phyloP scores from a whole-genome alignment of 2,113 vertebrate genomes.

The Petroica traversi region DNA sequence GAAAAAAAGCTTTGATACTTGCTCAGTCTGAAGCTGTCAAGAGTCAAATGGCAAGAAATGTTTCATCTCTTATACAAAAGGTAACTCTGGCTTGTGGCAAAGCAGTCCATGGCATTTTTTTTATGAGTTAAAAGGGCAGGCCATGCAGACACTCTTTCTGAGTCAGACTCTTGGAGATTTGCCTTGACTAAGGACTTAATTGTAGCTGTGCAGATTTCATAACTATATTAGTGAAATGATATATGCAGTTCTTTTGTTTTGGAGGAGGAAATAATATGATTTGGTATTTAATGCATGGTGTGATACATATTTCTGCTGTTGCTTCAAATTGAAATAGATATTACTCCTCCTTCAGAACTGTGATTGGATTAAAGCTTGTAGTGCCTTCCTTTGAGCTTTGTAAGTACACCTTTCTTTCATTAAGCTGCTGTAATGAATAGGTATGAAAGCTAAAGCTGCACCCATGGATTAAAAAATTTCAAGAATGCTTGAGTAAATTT shows the following conservation, averaged over 20 bases:
- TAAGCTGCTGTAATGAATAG: slow-evolving; percentile 2
- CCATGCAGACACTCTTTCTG: neutral
- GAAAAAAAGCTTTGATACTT: neutral
- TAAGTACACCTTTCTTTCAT: neutral
- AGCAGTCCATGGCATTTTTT: neutral
- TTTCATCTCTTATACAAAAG: neutral
- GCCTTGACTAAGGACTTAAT: neutral
- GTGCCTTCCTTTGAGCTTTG: neutral
- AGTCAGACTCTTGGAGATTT: neutral
- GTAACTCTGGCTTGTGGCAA: neutral
- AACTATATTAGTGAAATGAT: neutral
- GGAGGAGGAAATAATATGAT: neutral
- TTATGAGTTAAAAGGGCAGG: neutral
- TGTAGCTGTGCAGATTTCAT: neutral
- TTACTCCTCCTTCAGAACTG: neutral
- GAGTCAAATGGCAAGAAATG: neutral
- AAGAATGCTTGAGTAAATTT: neutral
- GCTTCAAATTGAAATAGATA: neutral
- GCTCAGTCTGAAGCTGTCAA: neutral
- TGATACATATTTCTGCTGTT: neutral
- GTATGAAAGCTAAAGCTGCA: neutral
- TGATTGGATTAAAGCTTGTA: neutral
- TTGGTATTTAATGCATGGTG: neutral
- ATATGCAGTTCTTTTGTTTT: neutral
- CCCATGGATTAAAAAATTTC: neutral